Base-by-base conservation (phyloP, 1,140 invertebrate genomes). In the Cepaea nemoralis region DNA sequence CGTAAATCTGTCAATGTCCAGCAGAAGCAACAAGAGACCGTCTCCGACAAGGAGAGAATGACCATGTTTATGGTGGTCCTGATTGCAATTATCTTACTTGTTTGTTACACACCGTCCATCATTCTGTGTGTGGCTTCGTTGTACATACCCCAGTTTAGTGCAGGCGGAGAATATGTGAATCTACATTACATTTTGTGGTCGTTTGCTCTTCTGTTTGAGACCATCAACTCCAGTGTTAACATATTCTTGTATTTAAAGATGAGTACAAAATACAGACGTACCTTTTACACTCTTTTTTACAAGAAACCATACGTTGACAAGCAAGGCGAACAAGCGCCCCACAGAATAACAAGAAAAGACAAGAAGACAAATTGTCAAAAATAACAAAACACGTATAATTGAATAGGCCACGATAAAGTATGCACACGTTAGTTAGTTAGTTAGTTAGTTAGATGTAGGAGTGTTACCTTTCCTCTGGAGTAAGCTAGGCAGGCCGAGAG, bases 221-320 rank as follows among this genome's bases (percentile, higher is more conserved):
- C 22, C 8, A 71, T 35, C 14, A 71, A 71, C 69, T 31, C 69
- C 6, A 14, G 10, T 40, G 27, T 39, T 35, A 71, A 71, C 37
- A 71, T 71, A 5, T 35, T 71, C 27, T 31, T 71, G 6, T 71
- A 71, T 40, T 40, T 35, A 22, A 71, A 71, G n/a, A 71, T 71
- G 69, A 71, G 37, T 71, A 31, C 69, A 35, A 71, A 71, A 24
- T 71, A 35, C 37, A 35, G 69, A 35, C 22, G 6, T 24, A 40
- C 24, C 22, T 71, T 71, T 22, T 12, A 33, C 6, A 24, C 10
- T 27, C 59, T 66, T 24, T 66, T 45, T 45, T 66, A n/a, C n/a
- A n/a, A n/a, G n/a, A n/a, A n/a, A n/a, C n/a, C n/a, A n/a, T n/a
- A n/a, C n/a, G n/a, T n/a, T n/a, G n/a, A n/a, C n/a, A n/a, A n/a